These are phyloP conservation scores for Pangasianodon gigas DNA, from an alignment of 2,113 vertebrate species.

Conservation along the genomic window DNA sequence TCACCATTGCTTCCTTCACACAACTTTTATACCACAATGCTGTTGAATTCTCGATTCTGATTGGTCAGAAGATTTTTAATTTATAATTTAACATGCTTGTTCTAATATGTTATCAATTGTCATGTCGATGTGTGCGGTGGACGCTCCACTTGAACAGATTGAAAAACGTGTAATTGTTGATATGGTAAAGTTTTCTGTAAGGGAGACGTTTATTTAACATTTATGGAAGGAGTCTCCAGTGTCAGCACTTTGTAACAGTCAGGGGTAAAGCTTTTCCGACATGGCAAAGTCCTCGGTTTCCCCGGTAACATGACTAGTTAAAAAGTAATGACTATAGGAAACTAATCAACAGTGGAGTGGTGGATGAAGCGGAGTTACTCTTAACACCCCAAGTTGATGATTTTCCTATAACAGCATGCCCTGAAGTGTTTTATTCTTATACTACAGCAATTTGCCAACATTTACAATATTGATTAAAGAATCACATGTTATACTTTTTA, in stretches of 20 bases:
- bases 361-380: too few relatives aligned
- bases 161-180: neutral
- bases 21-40: neutral
- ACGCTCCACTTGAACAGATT: neutral
- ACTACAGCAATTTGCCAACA: neutral
- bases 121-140: too few relatives aligned
- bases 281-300: too few relatives aligned
- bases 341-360: too few relatives aligned
- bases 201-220: neutral
- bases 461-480: neutral
- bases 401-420: neutral
- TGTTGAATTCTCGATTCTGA: neutral
- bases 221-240: neutral
- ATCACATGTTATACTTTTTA: too few relatives aligned
- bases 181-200: neutral
- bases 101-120: neutral
- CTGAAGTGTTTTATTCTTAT: neutral
- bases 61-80: neutral
- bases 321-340: too few relatives aligned
- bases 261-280: too few relatives aligned
- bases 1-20: neutral
- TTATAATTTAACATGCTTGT: neutral
- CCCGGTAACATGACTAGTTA: too few relatives aligned
- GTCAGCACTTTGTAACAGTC: too few relatives aligned
- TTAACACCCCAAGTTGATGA: too few relatives aligned